These are phyloP conservation scores for Horisme vitalbata DNA, from an alignment of 2,888 invertebrate species.

Conservation along the genomic window DNA sequence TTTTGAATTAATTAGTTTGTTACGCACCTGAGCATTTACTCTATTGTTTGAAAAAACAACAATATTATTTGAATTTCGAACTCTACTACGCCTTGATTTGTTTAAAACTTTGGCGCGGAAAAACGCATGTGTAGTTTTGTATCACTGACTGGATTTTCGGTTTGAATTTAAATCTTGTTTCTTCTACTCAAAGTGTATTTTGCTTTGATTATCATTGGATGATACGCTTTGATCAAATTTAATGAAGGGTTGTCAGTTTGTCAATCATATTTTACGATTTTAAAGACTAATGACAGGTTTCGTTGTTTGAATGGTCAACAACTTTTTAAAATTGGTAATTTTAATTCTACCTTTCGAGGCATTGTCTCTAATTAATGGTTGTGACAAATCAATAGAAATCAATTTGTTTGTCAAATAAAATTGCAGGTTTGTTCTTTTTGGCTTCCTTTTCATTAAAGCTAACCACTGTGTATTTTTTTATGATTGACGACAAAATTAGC, in stretches of 20 bases:
- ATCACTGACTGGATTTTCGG: neutral
- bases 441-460: constrained; percentile 24
- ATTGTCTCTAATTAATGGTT: constrained; percentile 34
- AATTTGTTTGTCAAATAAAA: constrained; percentile 33
- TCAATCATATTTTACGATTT: constrained; percentile 44
- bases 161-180: neutral
- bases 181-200: neutral
- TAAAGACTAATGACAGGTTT: constrained; percentile 51
- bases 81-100: neutral
- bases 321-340: constrained; percentile 38
- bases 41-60: constrained; percentile 45
- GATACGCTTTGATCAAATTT: constrained; percentile 52
- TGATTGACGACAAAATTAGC: constrained; percentile 29
- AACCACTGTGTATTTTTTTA: constrained; percentile 16
- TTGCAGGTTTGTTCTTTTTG: constrained; percentile 26
- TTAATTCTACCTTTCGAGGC: constrained; percentile 31
- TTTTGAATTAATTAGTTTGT: constrained; percentile 80
- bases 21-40: constrained; percentile 79
- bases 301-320: constrained; percentile 43
- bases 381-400: constrained; percentile 27
- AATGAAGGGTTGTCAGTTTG: constrained; percentile 60
- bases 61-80: constrained; percentile 12
- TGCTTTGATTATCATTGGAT: constrained; percentile 36
- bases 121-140: constrained; percentile 23
- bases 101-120: neutral